Base-by-base conservation (phyloP, 2,888 invertebrate species). In the Apoda limacodes region DNA sequence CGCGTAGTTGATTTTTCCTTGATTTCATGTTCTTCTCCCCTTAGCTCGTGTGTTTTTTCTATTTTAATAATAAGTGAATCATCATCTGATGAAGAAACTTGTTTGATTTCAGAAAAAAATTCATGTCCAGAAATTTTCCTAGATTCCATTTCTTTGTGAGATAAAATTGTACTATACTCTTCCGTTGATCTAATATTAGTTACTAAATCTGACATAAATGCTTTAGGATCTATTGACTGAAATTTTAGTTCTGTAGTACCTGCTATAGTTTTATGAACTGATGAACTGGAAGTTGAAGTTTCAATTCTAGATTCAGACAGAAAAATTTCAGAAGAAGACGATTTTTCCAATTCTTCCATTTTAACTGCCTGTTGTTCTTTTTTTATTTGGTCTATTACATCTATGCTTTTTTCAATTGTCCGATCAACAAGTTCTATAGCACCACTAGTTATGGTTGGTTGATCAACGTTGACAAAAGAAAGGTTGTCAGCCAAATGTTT, bases 341-440 rank as follows among this genome's bases (percentile, higher is more conserved):
- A 60, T 37, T 68, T 72, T 35, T 75, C 65, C 42, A 67, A 37
- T 36, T 75, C 76, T 56, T 78, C 80, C 59, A 70, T 59, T 60
- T 76, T 61, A 2, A 68, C 68, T 5, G 75, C 76, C 13, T 68
- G 50, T 36, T 75, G 65, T 55, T 82, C 75, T 46, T 67, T 60
- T 35, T 74, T 70, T 15, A 72, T 72, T 58, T 80, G 71, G 40
- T 70, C 69, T 22, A 71, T 68, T 1, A 75, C 70, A 25, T 64
- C 63, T 21, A 72, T 65, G 30, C 76, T 76, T 37, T 70, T 78
- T 52, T 78, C 75, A 10, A 80, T 68, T 1, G 75, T 69, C 20
- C 78, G 61, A 48, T 84, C 83, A 7, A 83, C 83, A 15, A 83
- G 56, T 49, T 83, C 84, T 43, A 72, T 82, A 14, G 83, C 82